These are phyloP conservation scores for Puntigrus tetrazona DNA, from an alignment of 2,113 vertebrate species.

Conservation along the genomic window DNA sequence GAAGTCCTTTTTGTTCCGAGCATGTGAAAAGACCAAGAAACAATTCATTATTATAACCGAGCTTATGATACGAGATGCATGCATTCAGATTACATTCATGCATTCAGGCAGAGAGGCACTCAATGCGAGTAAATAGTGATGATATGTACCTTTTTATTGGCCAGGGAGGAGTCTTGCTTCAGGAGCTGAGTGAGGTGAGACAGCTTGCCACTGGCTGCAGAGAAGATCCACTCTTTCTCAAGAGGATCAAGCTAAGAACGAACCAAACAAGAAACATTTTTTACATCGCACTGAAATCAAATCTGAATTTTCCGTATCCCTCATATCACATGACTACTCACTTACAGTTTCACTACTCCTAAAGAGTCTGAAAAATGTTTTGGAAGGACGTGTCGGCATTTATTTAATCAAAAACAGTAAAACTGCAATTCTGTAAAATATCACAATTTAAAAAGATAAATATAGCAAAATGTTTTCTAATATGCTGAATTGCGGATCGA, in stretches of 20 bases:
- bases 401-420: not conserved
- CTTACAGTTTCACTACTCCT: not conserved
- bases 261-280: not conserved
- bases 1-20: slow-evolving; percentile 71
- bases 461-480: not conserved
- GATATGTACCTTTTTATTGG: slow-evolving; percentile 77
- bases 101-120: not conserved
- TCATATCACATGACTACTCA: not conserved
- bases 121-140: not conserved
- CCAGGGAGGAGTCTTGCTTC: slow-evolving; percentile 74
- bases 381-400: not conserved
- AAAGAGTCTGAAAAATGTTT: not conserved
- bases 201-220: slow-evolving; percentile 74
- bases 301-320: not conserved
- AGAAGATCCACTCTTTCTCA: slow-evolving; percentile 82
- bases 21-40: slow-evolving; percentile 30
- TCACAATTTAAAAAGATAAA: not conserved
- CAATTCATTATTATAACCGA: not conserved
- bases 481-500: not conserved
- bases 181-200: slow-evolving; percentile 76
- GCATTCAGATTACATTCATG: not conserved
- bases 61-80: not conserved
- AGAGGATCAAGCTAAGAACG: slow-evolving; percentile 74
- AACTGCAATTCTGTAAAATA: not conserved
- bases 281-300: not conserved